Evolutionary conservation across 1,140 invertebrate species (phyloP).

Genomic region (Drosophila simulans): DNA sequence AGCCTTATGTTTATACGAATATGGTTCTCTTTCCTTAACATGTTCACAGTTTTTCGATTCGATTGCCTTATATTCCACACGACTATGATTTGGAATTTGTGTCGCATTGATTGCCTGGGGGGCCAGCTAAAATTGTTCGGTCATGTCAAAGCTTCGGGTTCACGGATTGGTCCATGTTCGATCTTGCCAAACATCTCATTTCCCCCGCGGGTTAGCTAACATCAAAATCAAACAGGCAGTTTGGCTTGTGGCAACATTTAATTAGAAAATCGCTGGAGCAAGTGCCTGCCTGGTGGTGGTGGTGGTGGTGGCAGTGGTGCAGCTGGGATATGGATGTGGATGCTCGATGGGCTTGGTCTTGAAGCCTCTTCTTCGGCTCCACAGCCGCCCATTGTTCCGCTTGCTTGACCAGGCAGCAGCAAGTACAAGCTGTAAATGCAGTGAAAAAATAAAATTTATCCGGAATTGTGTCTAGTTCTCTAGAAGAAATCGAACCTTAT

Average conservation of each 20-base stretch:
- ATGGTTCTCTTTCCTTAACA: neutral
- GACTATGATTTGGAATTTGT: conserved; percentile 1
- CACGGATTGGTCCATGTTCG: conserved; percentile 29
- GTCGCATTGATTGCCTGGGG: conserved; percentile 15
- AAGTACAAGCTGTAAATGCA: conserved; percentile 2
- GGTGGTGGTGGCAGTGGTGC: neutral
- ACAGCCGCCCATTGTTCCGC: conserved; percentile 37
- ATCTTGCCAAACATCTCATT: conserved; percentile 21
- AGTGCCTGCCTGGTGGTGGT: conserved; percentile 25
- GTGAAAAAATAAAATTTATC: neutral
- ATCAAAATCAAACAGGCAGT: conserved; percentile 16
- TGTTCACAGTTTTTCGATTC: neutral
- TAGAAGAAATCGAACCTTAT: too few species aligned
- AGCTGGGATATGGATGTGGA: conserved; percentile 11
- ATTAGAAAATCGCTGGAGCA: conserved; percentile 53
- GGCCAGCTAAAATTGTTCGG: conserved; percentile 15
- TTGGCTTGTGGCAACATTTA: conserved; percentile 48
- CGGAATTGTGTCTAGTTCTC: neutral
- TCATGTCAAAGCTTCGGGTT: conserved; percentile 27
- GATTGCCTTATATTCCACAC: neutral
- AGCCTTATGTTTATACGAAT: too few species aligned
- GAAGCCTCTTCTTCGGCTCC: conserved; percentile 13
- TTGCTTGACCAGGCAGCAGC: conserved; percentile 27
- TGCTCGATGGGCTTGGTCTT: conserved; percentile 29
- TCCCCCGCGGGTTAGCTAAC: conserved; percentile 17